Conservation (phyloP, 2,888 invertebrate species). For the Cabera pusaria region DNA sequence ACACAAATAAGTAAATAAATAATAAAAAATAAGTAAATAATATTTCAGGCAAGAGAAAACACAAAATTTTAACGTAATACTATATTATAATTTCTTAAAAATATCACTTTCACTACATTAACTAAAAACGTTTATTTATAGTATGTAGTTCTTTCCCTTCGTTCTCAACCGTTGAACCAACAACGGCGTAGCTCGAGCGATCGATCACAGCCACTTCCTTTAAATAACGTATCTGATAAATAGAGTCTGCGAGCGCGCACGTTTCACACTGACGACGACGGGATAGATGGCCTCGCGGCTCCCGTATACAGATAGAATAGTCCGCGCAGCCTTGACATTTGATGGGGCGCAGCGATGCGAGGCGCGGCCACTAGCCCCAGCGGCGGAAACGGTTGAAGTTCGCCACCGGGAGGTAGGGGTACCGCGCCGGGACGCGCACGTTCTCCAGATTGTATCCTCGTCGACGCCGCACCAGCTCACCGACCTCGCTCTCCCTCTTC, state of each 20-base stretch:
- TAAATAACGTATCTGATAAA: conserved; percentile 55
- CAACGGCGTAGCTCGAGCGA: conserved; percentile 58
- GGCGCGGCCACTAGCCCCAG: conserved; percentile 68
- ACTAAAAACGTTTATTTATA: conserved; percentile 26
- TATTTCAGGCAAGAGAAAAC: conserved; percentile 1
- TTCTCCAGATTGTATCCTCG: conserved; percentile 79
- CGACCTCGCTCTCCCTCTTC: conserved; percentile 46
- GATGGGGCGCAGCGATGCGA: conserved; percentile 42
- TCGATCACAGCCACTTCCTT: conserved; percentile 76
- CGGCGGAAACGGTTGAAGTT: conserved; percentile 71
- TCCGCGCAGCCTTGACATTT: conserved; percentile 76
- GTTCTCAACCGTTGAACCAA: conserved; percentile 47
- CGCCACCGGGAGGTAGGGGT: conserved; percentile 73
- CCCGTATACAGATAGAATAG: conserved; percentile 40
- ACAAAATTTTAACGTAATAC: conserved; percentile 11
- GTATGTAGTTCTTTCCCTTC: conserved; percentile 56
- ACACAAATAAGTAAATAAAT: too few species aligned
- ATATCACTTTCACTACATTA: conserved; percentile 30
- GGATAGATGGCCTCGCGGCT: conserved; percentile 25
- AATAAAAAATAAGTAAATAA: too few species aligned
- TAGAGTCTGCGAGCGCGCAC: conserved; percentile 52
- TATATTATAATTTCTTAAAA: conserved; percentile 22
- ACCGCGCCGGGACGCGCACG: conserved; percentile 74
- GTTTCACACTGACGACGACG: conserved; percentile 29
- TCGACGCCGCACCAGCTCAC: conserved; percentile 60